These are phyloP conservation scores for Urocolius indicus DNA, from an alignment of 2,113 vertebrate genomes.

Conservation along the genomic window DNA sequence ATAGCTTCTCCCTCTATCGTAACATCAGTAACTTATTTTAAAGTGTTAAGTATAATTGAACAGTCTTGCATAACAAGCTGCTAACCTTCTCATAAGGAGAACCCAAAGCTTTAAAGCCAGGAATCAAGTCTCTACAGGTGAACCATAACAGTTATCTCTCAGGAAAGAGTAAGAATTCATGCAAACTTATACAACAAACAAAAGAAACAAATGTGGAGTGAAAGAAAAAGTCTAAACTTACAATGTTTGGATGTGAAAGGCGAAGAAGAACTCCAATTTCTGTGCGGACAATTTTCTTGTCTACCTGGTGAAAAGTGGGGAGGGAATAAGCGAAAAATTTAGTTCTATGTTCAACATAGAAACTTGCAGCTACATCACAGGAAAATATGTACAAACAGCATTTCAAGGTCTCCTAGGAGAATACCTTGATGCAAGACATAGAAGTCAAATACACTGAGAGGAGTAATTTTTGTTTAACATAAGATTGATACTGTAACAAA, in stretches of 20 bases:
- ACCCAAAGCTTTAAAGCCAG: not conserved
- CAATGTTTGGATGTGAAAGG: constrained; percentile 90
- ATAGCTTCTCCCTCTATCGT: not conserved
- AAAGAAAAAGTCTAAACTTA: constrained; percentile 73
- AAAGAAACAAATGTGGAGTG: not conserved
- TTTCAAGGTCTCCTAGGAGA: not conserved
- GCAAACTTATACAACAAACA: not conserved
- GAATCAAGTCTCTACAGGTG: not conserved
- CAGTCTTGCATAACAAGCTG: not conserved
- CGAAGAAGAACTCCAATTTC: constrained; percentile 90
- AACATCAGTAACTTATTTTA: not conserved
- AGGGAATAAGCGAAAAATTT: not conserved
- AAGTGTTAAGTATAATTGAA: not conserved
- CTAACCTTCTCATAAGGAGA: not conserved
- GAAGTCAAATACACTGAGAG: not conserved
- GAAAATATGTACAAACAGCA: not conserved
- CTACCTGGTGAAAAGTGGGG: constrained; percentile 79
- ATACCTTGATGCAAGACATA: not conserved
- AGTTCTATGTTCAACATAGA: not conserved
- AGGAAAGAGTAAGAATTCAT: not conserved
- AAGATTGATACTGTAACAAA: not conserved
- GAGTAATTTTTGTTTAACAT: not conserved
- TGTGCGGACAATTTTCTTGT: constrained; percentile 91
- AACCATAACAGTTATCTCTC: not conserved
- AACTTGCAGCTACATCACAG: not conserved